Conservation (phyloP, 2,888 invertebrate species). For the Sepioteuthis lessoniana region DNA sequence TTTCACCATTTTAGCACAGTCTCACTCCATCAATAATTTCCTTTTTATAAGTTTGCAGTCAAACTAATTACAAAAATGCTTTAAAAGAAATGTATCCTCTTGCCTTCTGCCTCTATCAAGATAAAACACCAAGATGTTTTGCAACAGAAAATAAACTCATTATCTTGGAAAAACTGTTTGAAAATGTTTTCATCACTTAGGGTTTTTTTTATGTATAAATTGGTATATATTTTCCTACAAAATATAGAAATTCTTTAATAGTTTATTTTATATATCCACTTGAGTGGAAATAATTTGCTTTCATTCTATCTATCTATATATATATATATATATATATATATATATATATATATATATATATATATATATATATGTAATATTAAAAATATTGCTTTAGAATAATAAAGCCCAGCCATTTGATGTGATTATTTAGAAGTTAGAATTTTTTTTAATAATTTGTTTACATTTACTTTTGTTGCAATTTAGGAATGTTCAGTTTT, state of each 20-base stretch:
- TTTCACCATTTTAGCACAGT: constrained; percentile 15
- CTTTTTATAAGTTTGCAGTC: not conserved
- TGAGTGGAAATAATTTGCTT: not conserved
- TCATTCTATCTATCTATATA: not conserved
- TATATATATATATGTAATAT: too few species aligned
- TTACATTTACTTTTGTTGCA: not conserved
- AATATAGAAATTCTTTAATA: too few species aligned
- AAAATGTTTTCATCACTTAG: too few species aligned
- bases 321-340: too few species aligned
- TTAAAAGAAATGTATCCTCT: not conserved
- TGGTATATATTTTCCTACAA: too few species aligned
- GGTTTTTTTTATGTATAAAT: too few species aligned
- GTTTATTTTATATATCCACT: too few species aligned
- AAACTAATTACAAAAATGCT: not conserved
- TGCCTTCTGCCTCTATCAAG: too few species aligned
- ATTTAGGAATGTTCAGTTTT: constrained; percentile 20
- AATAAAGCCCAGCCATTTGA: not conserved
- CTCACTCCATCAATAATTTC: not conserved
- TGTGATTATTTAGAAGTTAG: not conserved
- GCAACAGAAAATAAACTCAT: too few species aligned
- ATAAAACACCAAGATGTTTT: too few species aligned
- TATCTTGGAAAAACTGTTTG: too few species aligned
- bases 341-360: not conserved
- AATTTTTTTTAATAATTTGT: not conserved
- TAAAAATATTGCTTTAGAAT: not conserved